These are phyloP conservation scores for Stenotaenia linearis DNA, from an alignment of 2,888 invertebrate species.

Conservation along the genomic window DNA sequence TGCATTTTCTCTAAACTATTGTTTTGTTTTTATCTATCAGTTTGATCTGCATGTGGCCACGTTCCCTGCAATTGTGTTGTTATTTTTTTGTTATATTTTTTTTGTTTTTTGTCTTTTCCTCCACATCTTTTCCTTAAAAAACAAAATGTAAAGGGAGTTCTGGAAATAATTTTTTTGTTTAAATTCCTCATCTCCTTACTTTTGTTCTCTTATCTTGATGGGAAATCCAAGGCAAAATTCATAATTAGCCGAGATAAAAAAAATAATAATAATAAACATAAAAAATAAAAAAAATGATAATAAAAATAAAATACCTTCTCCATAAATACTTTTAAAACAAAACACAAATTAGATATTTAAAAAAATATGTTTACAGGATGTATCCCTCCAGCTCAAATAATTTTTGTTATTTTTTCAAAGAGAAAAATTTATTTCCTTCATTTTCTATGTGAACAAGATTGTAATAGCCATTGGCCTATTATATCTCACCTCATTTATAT, in stretches of 20 bases:
- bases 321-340: not conserved
- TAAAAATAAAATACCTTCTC: not conserved
- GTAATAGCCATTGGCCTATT: not conserved
- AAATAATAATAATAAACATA: not conserved
- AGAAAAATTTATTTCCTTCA: not conserved
- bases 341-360: not conserved
- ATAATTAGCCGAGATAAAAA: constrained; percentile 11
- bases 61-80: constrained; percentile 26
- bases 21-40: constrained; percentile 10
- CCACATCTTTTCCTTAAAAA: constrained; percentile 21
- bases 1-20: constrained; percentile 19
- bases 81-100: not conserved
- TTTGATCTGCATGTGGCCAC: constrained; percentile 26
- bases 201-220: constrained; percentile 26
- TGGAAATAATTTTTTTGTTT: constrained; percentile 21
- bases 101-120: not conserved
- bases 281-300: not conserved
- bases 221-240: constrained; percentile 26
- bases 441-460: constrained; percentile 2
- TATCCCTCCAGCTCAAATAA: not conserved
- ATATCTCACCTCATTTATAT: constrained; percentile 6
- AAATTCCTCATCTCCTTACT: constrained; percentile 16
- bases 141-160: constrained; percentile 7
- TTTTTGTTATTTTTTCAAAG: not conserved
- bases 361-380: constrained; percentile 7